These are phyloP conservation scores for Myotis planiceps DNA, from an alignment of 2,797 vertebrate genomes.

Conservation along the genomic window DNA sequence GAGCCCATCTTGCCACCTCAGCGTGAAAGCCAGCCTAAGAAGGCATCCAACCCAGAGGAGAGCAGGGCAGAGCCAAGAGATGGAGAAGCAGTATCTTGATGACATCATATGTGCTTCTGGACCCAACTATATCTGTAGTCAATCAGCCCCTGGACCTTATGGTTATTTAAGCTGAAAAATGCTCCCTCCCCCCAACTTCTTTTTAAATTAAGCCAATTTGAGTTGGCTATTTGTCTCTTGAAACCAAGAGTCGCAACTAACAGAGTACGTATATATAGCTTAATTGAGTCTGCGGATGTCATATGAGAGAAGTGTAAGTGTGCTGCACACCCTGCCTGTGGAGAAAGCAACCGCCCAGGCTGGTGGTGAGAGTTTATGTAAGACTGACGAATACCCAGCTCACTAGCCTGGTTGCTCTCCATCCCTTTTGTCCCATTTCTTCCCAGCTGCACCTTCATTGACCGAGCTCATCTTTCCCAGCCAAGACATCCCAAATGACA, in stretches of 20 bases:
- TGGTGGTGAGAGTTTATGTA: neutral
- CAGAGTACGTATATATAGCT: neutral
- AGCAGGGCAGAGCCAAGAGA: neutral
- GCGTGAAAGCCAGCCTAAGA: neutral
- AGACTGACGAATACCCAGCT: neutral
- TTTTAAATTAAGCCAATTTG: conserved; percentile 48
- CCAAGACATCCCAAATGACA: conserved; percentile 50
- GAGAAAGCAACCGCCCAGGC: neutral
- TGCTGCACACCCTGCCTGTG: neutral
- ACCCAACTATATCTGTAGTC: neutral
- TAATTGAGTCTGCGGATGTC: conserved; percentile 13
- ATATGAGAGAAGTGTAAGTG: neutral
- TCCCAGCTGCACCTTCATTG: conserved; percentile 58
- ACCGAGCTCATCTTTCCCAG: conserved; percentile 27
- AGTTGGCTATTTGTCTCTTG: neutral
- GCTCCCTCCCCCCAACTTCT: neutral
- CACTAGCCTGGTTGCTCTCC: neutral
- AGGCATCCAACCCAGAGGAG: neutral
- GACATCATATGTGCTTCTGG: neutral
- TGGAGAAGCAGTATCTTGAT: neutral
- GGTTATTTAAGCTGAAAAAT: neutral
- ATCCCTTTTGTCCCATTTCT: neutral
- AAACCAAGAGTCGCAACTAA: conserved; percentile 33
- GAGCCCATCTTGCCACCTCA: neutral
- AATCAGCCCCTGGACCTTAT: neutral